Conservation (phyloP, 2,113 vertebrate species). For the Ranitomeya variabilis region DNA sequence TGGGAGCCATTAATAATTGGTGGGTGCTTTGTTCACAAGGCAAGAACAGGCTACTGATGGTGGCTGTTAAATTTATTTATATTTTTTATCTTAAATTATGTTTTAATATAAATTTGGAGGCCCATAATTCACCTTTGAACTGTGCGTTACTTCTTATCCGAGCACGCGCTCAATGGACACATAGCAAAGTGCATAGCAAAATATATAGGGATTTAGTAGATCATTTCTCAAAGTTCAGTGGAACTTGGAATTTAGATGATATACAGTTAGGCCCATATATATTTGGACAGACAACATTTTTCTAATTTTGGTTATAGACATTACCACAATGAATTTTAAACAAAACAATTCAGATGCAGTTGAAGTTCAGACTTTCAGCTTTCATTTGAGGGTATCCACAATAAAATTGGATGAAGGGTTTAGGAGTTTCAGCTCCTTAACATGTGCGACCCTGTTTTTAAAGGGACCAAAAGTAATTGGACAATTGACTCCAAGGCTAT, state of each 20-base stretch:
- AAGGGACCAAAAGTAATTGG: too few species aligned
- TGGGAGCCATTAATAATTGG: conserved; percentile 33
- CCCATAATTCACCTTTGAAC: conserved; percentile 9
- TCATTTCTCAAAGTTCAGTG: not conserved
- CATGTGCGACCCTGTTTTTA: too few species aligned
- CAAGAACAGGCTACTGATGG: conserved; percentile 32
- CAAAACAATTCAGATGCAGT: too few species aligned
- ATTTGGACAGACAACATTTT: too few species aligned
- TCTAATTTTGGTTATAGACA: too few species aligned
- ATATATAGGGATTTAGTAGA: not conserved
- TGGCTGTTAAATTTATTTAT: not conserved
- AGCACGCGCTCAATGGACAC: not conserved
- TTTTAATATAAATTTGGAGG: conserved; percentile 27
- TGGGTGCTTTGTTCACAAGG: conserved; percentile 27
- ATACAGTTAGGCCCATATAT: too few species aligned
- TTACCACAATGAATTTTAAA: too few species aligned
- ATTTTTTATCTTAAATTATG: not conserved
- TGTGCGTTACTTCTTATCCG: not conserved
- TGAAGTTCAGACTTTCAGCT: too few species aligned
- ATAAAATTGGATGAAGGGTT: too few species aligned
- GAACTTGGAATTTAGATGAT: not conserved
- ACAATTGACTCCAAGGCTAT: too few species aligned
- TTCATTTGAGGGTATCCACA: too few species aligned
- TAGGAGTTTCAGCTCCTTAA: too few species aligned
- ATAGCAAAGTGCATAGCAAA: conserved; percentile 46